Conservation (phyloP, 2,797 vertebrate genomes). For the Acanthiza pusilla region DNA sequence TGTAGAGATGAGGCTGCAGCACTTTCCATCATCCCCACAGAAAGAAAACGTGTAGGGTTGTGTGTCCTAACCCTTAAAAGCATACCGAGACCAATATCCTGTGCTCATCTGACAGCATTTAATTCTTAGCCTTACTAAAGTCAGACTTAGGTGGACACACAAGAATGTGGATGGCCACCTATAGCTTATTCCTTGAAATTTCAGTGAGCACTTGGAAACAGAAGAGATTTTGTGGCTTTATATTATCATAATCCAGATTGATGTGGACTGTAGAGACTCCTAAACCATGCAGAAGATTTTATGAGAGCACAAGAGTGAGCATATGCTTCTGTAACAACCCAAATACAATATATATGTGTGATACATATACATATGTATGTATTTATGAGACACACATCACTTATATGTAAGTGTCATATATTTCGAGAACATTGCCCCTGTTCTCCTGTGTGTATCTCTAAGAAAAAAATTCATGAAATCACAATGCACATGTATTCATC, state of each 20-base stretch:
- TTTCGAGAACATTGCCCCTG: neutral
- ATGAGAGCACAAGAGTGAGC: neutral
- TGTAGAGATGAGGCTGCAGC: neutral
- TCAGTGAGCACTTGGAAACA: neutral
- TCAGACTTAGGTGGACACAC: neutral
- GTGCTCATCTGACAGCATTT: neutral
- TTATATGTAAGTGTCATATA: neutral
- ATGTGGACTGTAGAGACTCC: neutral
- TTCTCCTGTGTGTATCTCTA: neutral
- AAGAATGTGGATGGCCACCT: neutral
- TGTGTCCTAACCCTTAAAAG: neutral
- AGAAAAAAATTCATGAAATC: neutral
- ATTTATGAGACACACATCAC: neutral
- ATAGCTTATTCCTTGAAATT: neutral
- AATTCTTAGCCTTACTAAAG: neutral
- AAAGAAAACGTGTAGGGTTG: neutral
- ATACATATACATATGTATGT: neutral
- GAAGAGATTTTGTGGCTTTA: neutral
- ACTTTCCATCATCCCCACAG: neutral
- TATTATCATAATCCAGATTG: slow-evolving; percentile 2
- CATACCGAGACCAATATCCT: neutral
- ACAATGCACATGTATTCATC: accelerated
- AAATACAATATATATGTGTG: neutral
- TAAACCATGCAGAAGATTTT: slow-evolving; percentile 19
- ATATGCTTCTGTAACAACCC: slow-evolving; percentile 7